These are phyloP conservation scores for Alexandromys fortis DNA, from an alignment of 2,113 vertebrate genomes.

Conservation along the genomic window DNA sequence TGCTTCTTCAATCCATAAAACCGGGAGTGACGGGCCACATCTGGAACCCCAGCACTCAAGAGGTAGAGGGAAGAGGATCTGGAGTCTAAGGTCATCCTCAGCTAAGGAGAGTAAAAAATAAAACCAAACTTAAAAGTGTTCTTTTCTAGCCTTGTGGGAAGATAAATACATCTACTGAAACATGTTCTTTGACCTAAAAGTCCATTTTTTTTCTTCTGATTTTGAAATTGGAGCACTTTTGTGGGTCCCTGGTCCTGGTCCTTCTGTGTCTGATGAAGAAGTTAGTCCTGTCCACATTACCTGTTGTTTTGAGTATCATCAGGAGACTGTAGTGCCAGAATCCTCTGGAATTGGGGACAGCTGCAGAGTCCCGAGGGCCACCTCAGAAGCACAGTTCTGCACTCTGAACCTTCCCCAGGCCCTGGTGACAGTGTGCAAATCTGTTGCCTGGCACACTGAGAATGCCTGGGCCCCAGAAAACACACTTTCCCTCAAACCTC, in stretches of 20 bases:
- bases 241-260: not conserved
- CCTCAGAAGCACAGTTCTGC: not conserved
- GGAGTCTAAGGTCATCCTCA: not conserved
- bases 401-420: not conserved
- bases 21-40: not conserved
- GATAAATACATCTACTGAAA: conserved; percentile 26
- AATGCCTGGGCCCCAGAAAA: not conserved
- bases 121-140: not conserved
- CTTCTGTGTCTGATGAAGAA: not conserved
- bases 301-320: not conserved
- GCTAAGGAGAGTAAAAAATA: not conserved
- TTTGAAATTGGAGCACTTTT: conserved; percentile 21
- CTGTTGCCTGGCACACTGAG: not conserved
- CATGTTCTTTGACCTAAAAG: conserved; percentile 33
- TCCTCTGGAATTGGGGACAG: not conserved
- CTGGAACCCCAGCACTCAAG: not conserved
- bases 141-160: not conserved
- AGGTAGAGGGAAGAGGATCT: not conserved
- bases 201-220: conserved; percentile 24
- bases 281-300: not conserved
- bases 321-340: not conserved
- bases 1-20: not conserved
- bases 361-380: not conserved
- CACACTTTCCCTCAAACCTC: not conserved
- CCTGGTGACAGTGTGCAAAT: not conserved